phyloP scores from a whole-genome alignment of 1,140 invertebrate genomes.

The Zophobas morio region DNA sequence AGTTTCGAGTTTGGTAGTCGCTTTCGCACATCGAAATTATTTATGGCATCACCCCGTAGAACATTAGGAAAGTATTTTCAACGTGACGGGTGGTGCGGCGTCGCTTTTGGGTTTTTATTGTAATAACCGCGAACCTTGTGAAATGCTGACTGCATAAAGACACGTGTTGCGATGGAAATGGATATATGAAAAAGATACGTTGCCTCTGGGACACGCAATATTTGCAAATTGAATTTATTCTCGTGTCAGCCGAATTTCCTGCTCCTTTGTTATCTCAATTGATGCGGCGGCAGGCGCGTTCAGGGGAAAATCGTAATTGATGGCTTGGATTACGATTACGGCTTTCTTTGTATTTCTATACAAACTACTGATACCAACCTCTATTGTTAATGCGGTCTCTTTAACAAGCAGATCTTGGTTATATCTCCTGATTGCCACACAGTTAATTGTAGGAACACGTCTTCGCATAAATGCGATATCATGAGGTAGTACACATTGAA shows the following conservation, averaged over 20 bases:
- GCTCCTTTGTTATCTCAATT: conserved; percentile 36
- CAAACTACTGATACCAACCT: neutral
- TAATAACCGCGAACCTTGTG: conserved; percentile 56
- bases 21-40: conserved; percentile 58
- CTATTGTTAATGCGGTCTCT: neutral
- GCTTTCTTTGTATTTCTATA: conserved; percentile 21
- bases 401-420: too few species aligned
- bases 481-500: too few species aligned
- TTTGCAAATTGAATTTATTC: conserved; percentile 56
- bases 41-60: conserved; percentile 52
- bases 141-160: conserved; percentile 55
- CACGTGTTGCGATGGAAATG: conserved; percentile 54
- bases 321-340: conserved; percentile 6
- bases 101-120: conserved; percentile 55
- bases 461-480: too few species aligned
- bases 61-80: conserved; percentile 52
- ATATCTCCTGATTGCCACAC: too few species aligned
- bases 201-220: conserved; percentile 52
- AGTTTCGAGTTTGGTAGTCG: conserved; percentile 54
- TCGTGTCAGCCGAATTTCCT: conserved; percentile 45
- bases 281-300: conserved; percentile 16
- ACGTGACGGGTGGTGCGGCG: conserved; percentile 43
- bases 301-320: conserved; percentile 29
- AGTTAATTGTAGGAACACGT: too few species aligned
- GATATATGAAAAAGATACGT: conserved; percentile 53